Conservation (phyloP, 2,797 vertebrate genomes). For the Rachycentron canadum region DNA sequence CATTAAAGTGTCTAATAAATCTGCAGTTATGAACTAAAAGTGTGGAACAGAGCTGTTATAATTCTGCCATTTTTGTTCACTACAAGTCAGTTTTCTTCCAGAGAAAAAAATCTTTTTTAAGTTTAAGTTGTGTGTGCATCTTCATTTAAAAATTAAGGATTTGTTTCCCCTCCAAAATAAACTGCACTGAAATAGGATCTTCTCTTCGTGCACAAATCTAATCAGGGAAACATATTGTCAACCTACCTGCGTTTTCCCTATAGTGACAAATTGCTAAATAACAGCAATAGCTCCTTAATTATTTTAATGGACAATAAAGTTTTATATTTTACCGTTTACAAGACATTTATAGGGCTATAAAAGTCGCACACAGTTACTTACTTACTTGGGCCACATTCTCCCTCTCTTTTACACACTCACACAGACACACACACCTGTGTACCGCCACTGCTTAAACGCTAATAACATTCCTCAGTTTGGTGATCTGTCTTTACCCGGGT, state of each 20-base stretch:
- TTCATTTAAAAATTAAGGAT: too few relatives aligned
- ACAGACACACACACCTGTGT: conserved; percentile 57
- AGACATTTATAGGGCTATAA: conserved; percentile 98
- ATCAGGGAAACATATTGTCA: not conserved
- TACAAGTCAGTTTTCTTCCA: not conserved
- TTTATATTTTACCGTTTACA: conserved; percentile 85
- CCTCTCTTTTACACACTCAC: conserved; percentile 26
- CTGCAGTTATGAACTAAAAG: not conserved
- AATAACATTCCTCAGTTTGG: conserved; percentile 59
- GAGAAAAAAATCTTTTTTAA: not conserved
- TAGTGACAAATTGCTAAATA: conserved; percentile 70
- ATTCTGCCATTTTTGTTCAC: not conserved
- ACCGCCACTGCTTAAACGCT: conserved; percentile 45
- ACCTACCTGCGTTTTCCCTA: conserved; percentile 31
- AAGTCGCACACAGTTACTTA: conserved; percentile 89
- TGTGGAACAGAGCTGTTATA: not conserved
- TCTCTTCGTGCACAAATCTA: not conserved
- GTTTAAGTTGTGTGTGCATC: not conserved
- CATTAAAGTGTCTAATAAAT: not conserved
- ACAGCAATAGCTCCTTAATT: conserved; percentile 74
- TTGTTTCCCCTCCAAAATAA: too few relatives aligned
- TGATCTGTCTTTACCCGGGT: conserved; percentile 70
- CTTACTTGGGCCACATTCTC: conserved; percentile 59
- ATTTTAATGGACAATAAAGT: conserved; percentile 82
- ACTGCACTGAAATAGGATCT: too few relatives aligned